Evolutionary conservation across 1,140 invertebrate genomes (phyloP).

Genomic region (Marisa cornuarietis): DNA sequence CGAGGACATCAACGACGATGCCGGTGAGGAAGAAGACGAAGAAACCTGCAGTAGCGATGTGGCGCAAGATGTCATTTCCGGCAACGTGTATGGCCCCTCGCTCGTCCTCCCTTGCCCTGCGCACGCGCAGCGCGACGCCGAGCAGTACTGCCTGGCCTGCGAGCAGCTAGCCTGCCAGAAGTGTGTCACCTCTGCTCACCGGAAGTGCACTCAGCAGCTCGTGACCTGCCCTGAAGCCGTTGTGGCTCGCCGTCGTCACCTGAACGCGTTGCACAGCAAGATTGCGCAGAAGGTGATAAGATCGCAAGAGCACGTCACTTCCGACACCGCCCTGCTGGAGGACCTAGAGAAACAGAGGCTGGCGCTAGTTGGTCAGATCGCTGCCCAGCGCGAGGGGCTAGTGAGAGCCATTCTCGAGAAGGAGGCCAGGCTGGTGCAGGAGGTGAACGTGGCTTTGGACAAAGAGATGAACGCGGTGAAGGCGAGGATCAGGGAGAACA

Average conservation of each 20-base stretch:
- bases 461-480: neutral
- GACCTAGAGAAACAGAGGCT: slow-evolving; percentile 19
- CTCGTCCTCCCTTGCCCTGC: slow-evolving; percentile 4
- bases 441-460: slow-evolving; percentile 17
- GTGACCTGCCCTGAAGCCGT: slow-evolving; percentile 21
- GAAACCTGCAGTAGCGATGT: neutral
- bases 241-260: neutral
- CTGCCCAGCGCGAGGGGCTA: slow-evolving; percentile 11
- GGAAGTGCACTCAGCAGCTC: slow-evolving; percentile 21
- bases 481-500: neutral
- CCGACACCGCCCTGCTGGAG: neutral
- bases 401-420: slow-evolving; percentile 20
- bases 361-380: slow-evolving; percentile 10
- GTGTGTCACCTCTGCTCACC: slow-evolving; percentile 27
- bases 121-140: slow-evolving; percentile 23
- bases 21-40: neutral
- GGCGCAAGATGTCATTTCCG: neutral
- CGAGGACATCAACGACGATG: neutral
- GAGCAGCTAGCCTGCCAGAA: slow-evolving; percentile 27
- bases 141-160: slow-evolving; percentile 26
- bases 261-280: slow-evolving; percentile 23
- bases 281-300: slow-evolving; percentile 14
- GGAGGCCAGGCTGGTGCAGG: slow-evolving; percentile 17
- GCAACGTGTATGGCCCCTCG: neutral
- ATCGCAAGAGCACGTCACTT: neutral